Conservation (phyloP, 2,113 vertebrate genomes). For the Cavia aperea region DNA sequence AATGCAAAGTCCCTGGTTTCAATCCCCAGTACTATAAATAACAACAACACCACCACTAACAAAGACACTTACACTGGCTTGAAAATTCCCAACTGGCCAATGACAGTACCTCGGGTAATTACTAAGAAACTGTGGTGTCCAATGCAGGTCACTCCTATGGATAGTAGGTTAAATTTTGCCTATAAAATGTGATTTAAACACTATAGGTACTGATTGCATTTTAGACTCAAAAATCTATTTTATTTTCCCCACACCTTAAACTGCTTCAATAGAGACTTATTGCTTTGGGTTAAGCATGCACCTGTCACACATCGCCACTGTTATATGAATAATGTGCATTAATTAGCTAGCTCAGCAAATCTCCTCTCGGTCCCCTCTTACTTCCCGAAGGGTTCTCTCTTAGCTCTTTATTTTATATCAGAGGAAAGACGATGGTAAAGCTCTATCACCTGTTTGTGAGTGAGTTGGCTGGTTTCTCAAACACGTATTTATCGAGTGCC, state of each 20-base stretch:
- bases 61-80: neutral
- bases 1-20: neutral
- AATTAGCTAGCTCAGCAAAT: neutral
- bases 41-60: neutral
- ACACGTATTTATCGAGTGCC: neutral
- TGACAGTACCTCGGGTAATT: neutral
- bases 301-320: neutral
- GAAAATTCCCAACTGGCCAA: neutral
- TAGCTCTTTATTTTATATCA: neutral
- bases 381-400: neutral
- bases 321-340: neutral
- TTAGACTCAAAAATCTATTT: neutral
- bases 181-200: neutral
- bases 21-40: neutral
- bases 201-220: neutral
- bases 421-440: neutral
- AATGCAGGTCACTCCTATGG: neutral
- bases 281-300: neutral
- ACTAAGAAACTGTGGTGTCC: neutral
- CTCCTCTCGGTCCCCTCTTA: neutral
- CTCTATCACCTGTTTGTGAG: neutral
- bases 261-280: neutral
- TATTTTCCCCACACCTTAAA: neutral
- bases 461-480: neutral
- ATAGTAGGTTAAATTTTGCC: neutral